A percentile compares a stretch with the other conserved stretches of the same genome.
Conservation (phyloP, 2,797 vertebrate genomes). For the Gymnodraco acuticeps region DNA sequence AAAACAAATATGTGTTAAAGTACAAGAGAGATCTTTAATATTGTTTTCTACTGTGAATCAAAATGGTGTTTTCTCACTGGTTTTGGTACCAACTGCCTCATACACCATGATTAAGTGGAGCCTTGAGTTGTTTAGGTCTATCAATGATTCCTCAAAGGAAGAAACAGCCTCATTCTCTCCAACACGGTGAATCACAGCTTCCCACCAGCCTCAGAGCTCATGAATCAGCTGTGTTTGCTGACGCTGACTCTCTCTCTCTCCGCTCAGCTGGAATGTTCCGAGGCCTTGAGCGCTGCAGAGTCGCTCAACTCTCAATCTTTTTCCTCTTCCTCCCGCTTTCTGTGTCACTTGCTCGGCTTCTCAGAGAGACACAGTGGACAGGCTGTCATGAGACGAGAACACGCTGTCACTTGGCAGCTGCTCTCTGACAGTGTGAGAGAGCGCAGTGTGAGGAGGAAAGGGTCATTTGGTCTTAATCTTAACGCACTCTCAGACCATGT, state of each 20-base stretch:
- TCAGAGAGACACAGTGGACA: constrained; percentile 21
- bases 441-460: constrained; percentile 14
- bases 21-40: too few relatives aligned
- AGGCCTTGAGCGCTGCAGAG: constrained; percentile 51
- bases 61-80: too few relatives aligned
- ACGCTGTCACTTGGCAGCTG: constrained; percentile 53
- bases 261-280: constrained; percentile 59
- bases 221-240: constrained; percentile 67
- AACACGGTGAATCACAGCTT: constrained; percentile 38
- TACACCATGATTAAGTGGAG: not conserved
- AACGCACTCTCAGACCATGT: not conserved
- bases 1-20: too few relatives aligned
- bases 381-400: constrained; percentile 44
- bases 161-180: constrained; percentile 3
- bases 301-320: constrained; percentile 32
- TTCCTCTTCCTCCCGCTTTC: constrained; percentile 45
- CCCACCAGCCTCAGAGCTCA: constrained; percentile 36
- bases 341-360: constrained; percentile 34
- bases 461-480: constrained; percentile 19
- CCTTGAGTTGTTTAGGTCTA: not conserved
- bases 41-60: too few relatives aligned
- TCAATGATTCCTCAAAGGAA: constrained; percentile 6
- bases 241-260: constrained; percentile 51
- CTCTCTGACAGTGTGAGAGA: constrained; percentile 35
- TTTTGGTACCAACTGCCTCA: not conserved